A percentile compares a stretch with the other conserved stretches of the same genome.
Conservation (phyloP, 2,888 invertebrate species). For the Leptura quadrifasciata region DNA sequence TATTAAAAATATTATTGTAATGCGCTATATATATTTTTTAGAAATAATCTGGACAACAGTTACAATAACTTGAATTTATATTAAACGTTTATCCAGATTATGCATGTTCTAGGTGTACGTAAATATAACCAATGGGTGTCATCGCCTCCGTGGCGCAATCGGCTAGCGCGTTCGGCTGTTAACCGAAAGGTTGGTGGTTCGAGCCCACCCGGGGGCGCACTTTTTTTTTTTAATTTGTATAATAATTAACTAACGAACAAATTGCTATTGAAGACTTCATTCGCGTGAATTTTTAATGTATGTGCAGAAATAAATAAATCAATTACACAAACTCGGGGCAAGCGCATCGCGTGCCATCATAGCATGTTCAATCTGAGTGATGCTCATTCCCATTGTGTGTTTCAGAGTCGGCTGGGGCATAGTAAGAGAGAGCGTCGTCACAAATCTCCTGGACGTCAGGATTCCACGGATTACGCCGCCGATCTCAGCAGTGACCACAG, state of each 20-base stretch:
- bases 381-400: constrained; percentile 49
- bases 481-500: constrained; percentile 85
- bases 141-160: constrained; percentile 93
- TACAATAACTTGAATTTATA: too few species aligned
- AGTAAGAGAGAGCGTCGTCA: constrained; percentile 81
- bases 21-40: too few species aligned
- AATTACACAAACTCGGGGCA: constrained; percentile 34
- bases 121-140: not conserved
- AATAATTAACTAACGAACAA: too few species aligned
- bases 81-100: too few species aligned
- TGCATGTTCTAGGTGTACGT: not conserved
- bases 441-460: constrained; percentile 77
- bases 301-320: constrained; percentile 9
- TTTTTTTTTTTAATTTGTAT: not conserved
- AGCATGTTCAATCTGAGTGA: constrained; percentile 25
- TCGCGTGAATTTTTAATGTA: not conserved
- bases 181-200: constrained; percentile 99
- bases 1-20: too few species aligned
- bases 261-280: too few species aligned
- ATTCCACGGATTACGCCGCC: constrained; percentile 84
- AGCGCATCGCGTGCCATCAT: constrained; percentile 20
- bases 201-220: constrained; percentile 77
- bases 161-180: constrained; percentile 99
- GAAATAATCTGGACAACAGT: too few species aligned
- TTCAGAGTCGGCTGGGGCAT: constrained; percentile 83